phyloP scores from a whole-genome alignment of 1,140 invertebrate genomes.

The Trichonephila clavipes region DNA sequence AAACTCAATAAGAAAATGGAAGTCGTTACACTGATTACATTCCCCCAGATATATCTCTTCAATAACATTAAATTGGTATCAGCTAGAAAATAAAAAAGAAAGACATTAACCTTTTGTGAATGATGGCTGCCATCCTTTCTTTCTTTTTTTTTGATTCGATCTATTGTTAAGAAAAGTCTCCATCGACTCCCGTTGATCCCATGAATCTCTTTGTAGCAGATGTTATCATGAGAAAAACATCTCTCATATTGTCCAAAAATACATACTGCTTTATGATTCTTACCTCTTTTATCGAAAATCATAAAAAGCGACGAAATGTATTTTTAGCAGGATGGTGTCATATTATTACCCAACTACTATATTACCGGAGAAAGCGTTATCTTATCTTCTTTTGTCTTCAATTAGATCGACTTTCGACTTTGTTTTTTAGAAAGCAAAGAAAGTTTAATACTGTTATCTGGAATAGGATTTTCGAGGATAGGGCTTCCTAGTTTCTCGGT shows the following conservation, averaged over 20 bases:
- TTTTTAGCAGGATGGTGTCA: not conserved
- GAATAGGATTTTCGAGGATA: not conserved
- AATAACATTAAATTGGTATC: not conserved
- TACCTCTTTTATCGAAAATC: not conserved
- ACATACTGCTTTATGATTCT: not conserved
- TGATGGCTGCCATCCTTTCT: not conserved
- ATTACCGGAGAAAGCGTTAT: not conserved
- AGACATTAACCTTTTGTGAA: not conserved
- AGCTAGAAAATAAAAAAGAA: not conserved
- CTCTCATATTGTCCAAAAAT: constrained; percentile 2
- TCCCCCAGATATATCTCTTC: not conserved
- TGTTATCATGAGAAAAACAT: constrained; percentile 28
- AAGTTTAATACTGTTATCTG: not conserved
- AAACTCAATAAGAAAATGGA: not conserved
- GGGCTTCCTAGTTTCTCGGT: not conserved
- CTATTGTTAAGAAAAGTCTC: constrained; percentile 6
- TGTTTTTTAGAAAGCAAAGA: not conserved
- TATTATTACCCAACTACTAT: not conserved
- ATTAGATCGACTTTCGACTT: not conserved
- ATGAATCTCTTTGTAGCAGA: constrained; percentile 29
- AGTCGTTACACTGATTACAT: not conserved
- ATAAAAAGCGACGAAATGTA: not conserved
- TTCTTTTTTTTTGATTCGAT: not conserved
- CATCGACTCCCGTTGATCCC: not conserved
- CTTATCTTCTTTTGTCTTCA: not conserved